Conservation (phyloP, 2,888 invertebrate genomes). For the Chrysolina oricalcia region DNA sequence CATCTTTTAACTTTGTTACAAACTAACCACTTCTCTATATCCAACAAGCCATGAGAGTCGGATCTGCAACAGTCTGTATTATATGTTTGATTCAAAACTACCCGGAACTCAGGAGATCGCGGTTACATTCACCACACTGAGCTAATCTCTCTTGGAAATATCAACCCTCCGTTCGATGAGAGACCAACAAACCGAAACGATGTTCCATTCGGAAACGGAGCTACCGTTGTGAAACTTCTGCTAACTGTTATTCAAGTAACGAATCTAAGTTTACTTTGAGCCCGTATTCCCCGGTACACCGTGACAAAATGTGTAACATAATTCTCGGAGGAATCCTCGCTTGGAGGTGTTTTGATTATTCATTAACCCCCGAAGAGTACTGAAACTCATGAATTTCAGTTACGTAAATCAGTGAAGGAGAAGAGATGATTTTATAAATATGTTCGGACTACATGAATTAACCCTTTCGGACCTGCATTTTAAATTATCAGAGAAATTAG, state of each 20-base stretch:
- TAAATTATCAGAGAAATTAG: too few species aligned
- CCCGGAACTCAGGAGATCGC: background rate
- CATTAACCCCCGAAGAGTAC: background rate
- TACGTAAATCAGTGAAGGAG: background rate
- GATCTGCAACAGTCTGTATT: background rate
- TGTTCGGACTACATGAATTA: too few species aligned
- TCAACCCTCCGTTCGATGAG: background rate
- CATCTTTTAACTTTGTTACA: background rate
- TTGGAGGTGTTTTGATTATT: constrained; percentile 2
- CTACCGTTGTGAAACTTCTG: background rate
- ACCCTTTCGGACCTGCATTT: too few species aligned
- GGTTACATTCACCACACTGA: background rate
- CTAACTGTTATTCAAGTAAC: background rate
- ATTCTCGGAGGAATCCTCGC: background rate
- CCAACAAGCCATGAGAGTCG: background rate
- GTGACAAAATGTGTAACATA: background rate
- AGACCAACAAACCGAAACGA: background rate
- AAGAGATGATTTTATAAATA: background rate
- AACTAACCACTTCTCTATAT: background rate
- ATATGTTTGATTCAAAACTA: background rate
- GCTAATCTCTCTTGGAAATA: constrained; percentile 6
- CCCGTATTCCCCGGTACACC: background rate
- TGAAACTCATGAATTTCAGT: background rate
- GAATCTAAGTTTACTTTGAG: background rate
- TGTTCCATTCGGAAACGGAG: background rate